Evolutionary conservation across 35 echinoderm and acorn worm species (phyloP).

Genomic region (Hemicentrotus pulcherrimus): DNA sequence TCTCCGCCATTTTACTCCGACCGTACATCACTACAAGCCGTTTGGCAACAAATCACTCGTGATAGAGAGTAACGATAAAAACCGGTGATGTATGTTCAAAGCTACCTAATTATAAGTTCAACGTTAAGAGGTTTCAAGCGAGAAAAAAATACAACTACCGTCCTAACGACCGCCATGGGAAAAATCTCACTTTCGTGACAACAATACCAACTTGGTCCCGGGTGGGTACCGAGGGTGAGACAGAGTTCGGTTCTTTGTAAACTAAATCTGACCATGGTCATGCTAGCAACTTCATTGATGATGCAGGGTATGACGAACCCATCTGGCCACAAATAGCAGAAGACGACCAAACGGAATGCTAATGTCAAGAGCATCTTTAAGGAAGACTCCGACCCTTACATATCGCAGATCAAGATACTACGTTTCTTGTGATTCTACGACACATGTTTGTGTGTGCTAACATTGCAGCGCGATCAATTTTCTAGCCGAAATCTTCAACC

Average conservation of each 20-base stretch:
- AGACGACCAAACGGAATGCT: neutral
- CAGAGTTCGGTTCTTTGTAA: neutral
- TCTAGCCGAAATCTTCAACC: no score
- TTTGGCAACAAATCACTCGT: neutral
- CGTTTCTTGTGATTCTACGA: no score
- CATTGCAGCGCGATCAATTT: no score
- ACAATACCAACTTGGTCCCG: conserved; percentile 8
- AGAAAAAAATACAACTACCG: neutral
- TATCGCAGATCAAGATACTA: no score
- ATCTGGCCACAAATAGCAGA: neutral
- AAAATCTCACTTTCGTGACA: conserved; percentile 10
- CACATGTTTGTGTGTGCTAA: no score
- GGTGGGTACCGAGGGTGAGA: neutral
- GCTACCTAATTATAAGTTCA: neutral
- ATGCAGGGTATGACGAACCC: neutral
- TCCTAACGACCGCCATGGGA: neutral
- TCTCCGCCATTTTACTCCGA: neutral
- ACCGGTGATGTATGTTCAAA: neutral
- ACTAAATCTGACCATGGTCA: neutral
- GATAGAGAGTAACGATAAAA: neutral
- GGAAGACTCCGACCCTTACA: neutral
- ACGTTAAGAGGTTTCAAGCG: neutral
- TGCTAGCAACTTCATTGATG: neutral
- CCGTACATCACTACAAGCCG: neutral
- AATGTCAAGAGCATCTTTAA: conserved; percentile 12